These are phyloP conservation scores for Siderastrea radians DNA, from an alignment of 92 coral and sea anemone species.

Conservation along the genomic window DNA sequence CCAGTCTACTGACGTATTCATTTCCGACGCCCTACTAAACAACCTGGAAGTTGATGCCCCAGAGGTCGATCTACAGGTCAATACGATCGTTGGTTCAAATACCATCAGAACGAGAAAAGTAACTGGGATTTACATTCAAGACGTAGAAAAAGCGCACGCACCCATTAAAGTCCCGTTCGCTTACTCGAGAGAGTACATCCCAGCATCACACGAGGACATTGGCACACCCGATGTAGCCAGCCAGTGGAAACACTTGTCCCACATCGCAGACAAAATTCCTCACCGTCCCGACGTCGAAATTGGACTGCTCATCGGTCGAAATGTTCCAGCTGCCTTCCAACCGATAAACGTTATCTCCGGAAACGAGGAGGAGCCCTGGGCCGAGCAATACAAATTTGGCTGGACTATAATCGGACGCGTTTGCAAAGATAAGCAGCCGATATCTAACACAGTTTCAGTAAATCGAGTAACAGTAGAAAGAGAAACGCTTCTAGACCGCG, in stretches of 20 bases:
- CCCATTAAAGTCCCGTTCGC: conserved; percentile 51
- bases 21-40: conserved; percentile 42
- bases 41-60: conserved; percentile 44
- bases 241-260: conserved; percentile 12
- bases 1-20: conserved; percentile 56
- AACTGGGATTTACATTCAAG: conserved; percentile 35
- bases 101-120: no score
- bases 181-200: conserved; percentile 28
- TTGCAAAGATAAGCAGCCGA: no score
- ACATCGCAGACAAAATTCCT: conserved; percentile 28
- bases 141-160: conserved; percentile 6
- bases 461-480: no score
- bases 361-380: no score
- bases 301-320: no score
- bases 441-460: no score
- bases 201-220: conserved; percentile 34
- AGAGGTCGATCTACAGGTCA: conserved; percentile 50
- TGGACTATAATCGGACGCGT: no score
- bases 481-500: no score
- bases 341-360: no score
- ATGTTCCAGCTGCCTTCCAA: conserved; percentile 48
- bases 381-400: no score
- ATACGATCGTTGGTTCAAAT: conserved; percentile 12
- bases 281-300: conserved; percentile 34
- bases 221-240: conserved; percentile 47